Conservation (phyloP, 2,888 invertebrate genomes). For the Eristalis arbustorum region DNA sequence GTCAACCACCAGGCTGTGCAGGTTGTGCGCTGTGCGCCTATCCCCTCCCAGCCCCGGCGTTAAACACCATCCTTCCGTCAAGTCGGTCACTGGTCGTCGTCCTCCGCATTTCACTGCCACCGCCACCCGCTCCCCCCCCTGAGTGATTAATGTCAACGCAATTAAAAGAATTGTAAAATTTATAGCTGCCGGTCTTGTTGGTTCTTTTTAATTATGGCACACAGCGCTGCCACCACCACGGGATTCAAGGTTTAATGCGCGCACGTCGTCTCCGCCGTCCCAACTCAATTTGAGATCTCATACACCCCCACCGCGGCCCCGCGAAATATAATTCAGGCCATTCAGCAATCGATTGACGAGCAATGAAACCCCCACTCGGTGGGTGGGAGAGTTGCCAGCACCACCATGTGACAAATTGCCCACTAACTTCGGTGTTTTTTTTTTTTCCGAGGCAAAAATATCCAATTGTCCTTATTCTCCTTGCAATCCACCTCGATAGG, state of each 20-base stretch:
- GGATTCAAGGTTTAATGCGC: slow-evolving; percentile 46
- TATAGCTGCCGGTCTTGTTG: slow-evolving; percentile 54
- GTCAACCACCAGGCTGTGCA: slow-evolving; percentile 46
- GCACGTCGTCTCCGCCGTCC: not conserved
- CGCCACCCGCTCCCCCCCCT: not conserved
- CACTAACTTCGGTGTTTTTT: slow-evolving; percentile 41
- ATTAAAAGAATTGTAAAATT: slow-evolving; percentile 70
- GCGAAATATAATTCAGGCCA: slow-evolving; percentile 5
- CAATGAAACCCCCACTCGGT: slow-evolving; percentile 1
- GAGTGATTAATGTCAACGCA: slow-evolving; percentile 70
- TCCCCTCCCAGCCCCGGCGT: slow-evolving; percentile 31
- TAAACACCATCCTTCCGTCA: slow-evolving; percentile 62
- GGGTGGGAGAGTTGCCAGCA: not conserved
- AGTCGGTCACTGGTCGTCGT: not conserved
- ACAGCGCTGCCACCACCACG: not conserved
- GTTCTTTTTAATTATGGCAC: slow-evolving; percentile 56
- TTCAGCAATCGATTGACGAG: slow-evolving; percentile 43
- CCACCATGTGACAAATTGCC: slow-evolving; percentile 52
- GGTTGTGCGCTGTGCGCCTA: not conserved
- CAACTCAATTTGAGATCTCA: slow-evolving; percentile 16
- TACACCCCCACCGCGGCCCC: not conserved
- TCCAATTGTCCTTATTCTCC: slow-evolving; percentile 36
- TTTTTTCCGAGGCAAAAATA: slow-evolving; percentile 17
- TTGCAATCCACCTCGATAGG: not conserved
- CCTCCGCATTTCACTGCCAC: slow-evolving; percentile 39